phyloP scores from a whole-genome alignment of 2,797 vertebrate species.

The Dallia pectoralis region DNA sequence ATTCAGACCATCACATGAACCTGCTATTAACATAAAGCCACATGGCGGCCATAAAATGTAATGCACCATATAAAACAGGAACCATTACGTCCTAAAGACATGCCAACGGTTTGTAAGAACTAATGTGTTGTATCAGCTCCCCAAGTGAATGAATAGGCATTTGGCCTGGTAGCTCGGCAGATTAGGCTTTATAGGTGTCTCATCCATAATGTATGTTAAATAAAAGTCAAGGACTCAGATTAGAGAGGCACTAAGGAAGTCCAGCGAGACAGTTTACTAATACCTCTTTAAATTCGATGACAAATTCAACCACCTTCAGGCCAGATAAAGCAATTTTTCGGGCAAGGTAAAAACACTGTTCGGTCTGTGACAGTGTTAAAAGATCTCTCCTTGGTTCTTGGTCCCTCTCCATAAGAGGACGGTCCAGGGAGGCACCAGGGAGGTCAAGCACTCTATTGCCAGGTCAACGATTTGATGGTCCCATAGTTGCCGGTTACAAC shows the following conservation, averaged over 20 bases:
- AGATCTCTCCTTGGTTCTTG: not conserved
- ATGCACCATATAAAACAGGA: too few relatives aligned
- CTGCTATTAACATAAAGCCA: too few relatives aligned
- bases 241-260: not conserved
- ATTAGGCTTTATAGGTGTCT: not conserved
- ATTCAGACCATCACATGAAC: too few relatives aligned
- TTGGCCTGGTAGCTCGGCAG: not conserved
- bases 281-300: not conserved
- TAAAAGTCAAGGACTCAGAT: not conserved
- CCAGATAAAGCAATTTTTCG: not conserved
- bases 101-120: not conserved
- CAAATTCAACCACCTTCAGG: not conserved
- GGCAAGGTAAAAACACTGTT: not conserved
- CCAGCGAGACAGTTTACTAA: not conserved
- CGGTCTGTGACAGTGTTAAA: not conserved
- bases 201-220: conserved; percentile 3
- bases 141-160: not conserved
- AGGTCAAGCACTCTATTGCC: not conserved
- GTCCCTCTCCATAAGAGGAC: not conserved
- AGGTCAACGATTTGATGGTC: not conserved
- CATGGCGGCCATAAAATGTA: too few relatives aligned
- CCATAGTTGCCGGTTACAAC: not conserved
- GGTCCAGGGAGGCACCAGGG: not conserved
- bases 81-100: too few relatives aligned
- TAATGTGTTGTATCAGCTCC: not conserved